These are phyloP conservation scores for Hyaena hyaena DNA, from an alignment of 2,113 vertebrate genomes.

Conservation along the genomic window DNA sequence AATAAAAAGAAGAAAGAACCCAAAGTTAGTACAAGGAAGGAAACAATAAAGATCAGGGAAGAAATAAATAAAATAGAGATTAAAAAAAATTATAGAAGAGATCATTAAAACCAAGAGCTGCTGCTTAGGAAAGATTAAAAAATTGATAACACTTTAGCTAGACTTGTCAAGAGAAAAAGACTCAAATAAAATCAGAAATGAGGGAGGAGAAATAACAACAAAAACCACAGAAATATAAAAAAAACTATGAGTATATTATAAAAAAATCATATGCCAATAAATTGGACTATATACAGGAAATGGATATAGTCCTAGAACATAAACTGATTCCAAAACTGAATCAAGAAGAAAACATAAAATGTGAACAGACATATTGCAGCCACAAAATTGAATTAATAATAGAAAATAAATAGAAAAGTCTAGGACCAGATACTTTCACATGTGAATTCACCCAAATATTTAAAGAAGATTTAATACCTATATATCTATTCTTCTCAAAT, in stretches of 20 bases:
- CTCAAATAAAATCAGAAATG: neutral
- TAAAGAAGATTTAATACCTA: neutral
- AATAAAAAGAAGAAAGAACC: neutral
- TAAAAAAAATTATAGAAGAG: neutral
- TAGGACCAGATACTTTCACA: neutral
- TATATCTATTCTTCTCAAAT: neutral
- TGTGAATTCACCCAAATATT: neutral
- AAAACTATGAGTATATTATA: neutral
- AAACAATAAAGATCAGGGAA: neutral
- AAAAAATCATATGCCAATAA: neutral
- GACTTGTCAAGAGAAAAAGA: neutral
- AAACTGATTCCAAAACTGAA: neutral
- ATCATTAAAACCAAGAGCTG: neutral
- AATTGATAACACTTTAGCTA: neutral
- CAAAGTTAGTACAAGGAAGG: neutral
- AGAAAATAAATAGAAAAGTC: neutral
- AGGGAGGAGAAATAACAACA: neutral
- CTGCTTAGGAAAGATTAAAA: neutral
- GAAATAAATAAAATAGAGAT: neutral
- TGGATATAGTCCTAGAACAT: neutral
- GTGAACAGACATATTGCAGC: neutral
- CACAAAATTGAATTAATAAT: neutral
- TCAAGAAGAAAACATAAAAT: neutral
- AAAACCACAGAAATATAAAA: neutral
- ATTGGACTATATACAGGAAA: neutral